These are phyloP conservation scores for Bombus ignitus DNA, from an alignment of 1,140 invertebrate species.

Conservation along the genomic window DNA sequence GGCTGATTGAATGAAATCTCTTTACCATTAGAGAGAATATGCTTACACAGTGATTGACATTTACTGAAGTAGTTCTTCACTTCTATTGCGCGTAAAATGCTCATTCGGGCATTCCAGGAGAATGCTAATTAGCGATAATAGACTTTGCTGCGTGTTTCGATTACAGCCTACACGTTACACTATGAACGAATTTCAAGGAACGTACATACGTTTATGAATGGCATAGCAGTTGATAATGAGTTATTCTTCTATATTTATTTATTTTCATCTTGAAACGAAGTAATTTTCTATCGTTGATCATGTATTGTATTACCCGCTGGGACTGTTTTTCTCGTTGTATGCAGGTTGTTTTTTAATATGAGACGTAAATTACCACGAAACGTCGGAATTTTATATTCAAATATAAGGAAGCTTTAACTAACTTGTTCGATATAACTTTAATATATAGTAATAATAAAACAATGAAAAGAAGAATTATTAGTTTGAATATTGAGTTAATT, in stretches of 20 bases:
- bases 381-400: neutral
- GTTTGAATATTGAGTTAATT: too few relatives aligned
- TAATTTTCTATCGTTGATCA: conserved; percentile 11
- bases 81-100: conserved; percentile 37
- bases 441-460: too few relatives aligned
- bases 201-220: conserved; percentile 40
- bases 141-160: conserved; percentile 28
- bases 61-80: conserved; percentile 57
- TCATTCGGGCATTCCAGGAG: conserved; percentile 7
- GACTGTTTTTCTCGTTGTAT: neutral
- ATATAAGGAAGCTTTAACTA: too few relatives aligned
- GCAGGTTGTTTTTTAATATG: conserved; percentile 4
- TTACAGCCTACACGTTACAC: conserved; percentile 32
- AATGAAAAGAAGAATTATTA: too few relatives aligned
- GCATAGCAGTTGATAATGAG: conserved; percentile 19
- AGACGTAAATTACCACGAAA: neutral
- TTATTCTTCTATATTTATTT: conserved; percentile 6
- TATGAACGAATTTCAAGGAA: conserved; percentile 26
- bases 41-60: conserved; percentile 58
- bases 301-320: neutral
- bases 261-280: conserved; percentile 18
- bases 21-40: conserved; percentile 67
- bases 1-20: conserved; percentile 71
- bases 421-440: too few relatives aligned
- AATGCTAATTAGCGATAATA: conserved; percentile 38